A percentile compares a stretch with the other conserved stretches of the same genome.
Conservation (phyloP, 30 jellyfish, hydroid and myxozoan genomes). For the Nemopilema nomurai region DNA sequence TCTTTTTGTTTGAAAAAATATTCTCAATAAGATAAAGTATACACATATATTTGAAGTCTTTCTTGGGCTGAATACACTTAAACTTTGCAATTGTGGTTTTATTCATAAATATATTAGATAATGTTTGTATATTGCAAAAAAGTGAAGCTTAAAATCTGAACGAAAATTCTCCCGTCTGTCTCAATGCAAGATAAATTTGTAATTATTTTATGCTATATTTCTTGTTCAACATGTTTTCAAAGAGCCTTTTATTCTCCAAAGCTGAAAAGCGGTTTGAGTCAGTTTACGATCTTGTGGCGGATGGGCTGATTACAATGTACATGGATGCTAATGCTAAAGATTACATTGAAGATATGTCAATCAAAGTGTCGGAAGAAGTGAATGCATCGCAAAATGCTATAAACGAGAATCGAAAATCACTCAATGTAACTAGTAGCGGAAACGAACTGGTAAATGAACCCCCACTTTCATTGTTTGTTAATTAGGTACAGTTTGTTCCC, state of each 20-base stretch:
- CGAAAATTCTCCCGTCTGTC: too few relatives aligned
- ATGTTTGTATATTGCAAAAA: too few relatives aligned
- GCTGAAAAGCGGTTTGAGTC: constrained; percentile 90
- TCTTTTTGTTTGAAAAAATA: too few relatives aligned
- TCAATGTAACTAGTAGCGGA: not conserved
- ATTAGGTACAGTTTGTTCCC: too few relatives aligned
- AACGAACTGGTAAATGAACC: not conserved
- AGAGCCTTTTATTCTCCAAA: not conserved
- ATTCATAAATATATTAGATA: too few relatives aligned
- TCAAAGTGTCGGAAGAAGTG: constrained; percentile 46
- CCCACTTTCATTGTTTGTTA: not conserved
- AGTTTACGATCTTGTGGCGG: constrained; percentile 85
- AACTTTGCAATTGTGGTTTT: too few relatives aligned
- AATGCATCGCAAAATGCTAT: not conserved
- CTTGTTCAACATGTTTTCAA: not conserved
- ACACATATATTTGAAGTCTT: too few relatives aligned
- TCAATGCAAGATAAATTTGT: too few relatives aligned
- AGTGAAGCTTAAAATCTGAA: too few relatives aligned
- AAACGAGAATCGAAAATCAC: not conserved
- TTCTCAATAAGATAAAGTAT: too few relatives aligned
- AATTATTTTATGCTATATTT: too few relatives aligned
- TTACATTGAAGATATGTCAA: constrained; percentile 84
- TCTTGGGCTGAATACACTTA: too few relatives aligned
- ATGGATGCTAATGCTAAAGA: constrained; percentile 83
- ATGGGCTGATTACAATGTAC: constrained; percentile 81